Evolutionary conservation across 2,113 vertebrate species (phyloP).

Genomic region (Nyctibius bracteatus): DNA sequence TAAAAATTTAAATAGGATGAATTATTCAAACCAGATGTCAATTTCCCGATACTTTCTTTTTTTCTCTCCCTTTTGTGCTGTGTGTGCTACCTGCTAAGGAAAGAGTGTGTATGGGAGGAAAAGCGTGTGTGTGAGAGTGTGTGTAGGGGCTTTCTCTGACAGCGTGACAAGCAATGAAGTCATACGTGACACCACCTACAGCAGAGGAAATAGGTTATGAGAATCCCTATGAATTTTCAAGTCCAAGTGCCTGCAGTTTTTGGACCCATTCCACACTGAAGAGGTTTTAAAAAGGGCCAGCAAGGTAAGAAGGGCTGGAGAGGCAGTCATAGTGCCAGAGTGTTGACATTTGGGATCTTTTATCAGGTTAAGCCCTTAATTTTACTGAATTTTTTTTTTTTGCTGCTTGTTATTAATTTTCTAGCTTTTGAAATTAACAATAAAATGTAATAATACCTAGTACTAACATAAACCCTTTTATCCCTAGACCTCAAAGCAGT

Average conservation of each 20-base stretch:
- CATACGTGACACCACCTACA: not conserved
- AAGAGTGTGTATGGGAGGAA: not conserved
- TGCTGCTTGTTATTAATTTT: not conserved
- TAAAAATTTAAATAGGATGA: not conserved
- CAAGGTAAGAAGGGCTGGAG: not conserved
- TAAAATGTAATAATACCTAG: constrained; percentile 40
- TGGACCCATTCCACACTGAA: not conserved
- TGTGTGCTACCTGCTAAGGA: constrained; percentile 44
- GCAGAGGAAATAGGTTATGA: not conserved
- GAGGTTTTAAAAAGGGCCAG: not conserved
- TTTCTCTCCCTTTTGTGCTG: not conserved
- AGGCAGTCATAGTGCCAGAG: not conserved
- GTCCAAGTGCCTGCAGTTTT: not conserved
- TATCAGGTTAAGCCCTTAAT: constrained; percentile 21
- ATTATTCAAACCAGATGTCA: not conserved
- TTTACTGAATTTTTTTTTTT: not conserved
- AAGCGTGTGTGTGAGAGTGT: not conserved
- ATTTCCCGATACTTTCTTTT: not conserved
- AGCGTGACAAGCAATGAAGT: not conserved
- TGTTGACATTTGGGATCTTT: not conserved
- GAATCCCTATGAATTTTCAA: not conserved
- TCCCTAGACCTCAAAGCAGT: constrained; percentile 52
- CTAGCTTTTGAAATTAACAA: constrained; percentile 51
- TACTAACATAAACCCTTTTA: constrained; percentile 43
- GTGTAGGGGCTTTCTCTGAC: not conserved